Conservation (phyloP, 2,797 vertebrate genomes). For the Cetoscarus ocellatus region DNA sequence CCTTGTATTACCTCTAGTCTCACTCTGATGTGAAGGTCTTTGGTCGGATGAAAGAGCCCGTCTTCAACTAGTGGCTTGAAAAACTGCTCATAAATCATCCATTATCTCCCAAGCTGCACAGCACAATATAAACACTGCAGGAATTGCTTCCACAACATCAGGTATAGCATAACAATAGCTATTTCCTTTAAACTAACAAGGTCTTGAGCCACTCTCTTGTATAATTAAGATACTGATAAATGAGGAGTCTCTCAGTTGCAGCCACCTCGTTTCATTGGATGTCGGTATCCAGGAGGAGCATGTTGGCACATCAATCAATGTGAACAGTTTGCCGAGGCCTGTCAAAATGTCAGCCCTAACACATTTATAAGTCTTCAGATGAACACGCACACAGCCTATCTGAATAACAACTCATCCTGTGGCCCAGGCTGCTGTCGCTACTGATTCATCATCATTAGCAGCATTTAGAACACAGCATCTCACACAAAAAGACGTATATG, state of each 20-base stretch:
- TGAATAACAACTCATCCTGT: constrained; percentile 81
- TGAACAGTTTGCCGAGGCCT: constrained; percentile 81
- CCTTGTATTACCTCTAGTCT: constrained; percentile 20
- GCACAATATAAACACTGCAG: constrained; percentile 70
- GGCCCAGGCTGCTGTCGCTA: constrained; percentile 69
- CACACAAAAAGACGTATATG: constrained; percentile 61
- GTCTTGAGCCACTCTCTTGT: constrained; percentile 71
- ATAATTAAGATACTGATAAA: constrained; percentile 82
- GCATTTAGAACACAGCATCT: constrained; percentile 67
- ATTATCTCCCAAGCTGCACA: constrained; percentile 69
- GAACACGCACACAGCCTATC: constrained; percentile 68
- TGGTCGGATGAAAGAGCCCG: constrained; percentile 36
- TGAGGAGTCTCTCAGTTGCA: constrained; percentile 70
- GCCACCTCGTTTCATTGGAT: constrained; percentile 65
- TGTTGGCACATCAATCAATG: constrained; percentile 82
- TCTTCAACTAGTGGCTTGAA: constrained; percentile 45
- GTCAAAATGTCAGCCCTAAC: constrained; percentile 81
- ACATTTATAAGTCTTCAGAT: constrained; percentile 83
- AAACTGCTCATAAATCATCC: constrained; percentile 75
- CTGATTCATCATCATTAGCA: constrained; percentile 83
- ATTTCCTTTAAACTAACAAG: constrained; percentile 73
- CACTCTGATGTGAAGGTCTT: constrained; percentile 25
- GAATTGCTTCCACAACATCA: constrained; percentile 66
- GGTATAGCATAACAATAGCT: constrained; percentile 74
- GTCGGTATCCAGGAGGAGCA: constrained; percentile 53